phyloP scores from a whole-genome alignment of 2,888 invertebrate species.

The Pristionchus maxplancki region DNA sequence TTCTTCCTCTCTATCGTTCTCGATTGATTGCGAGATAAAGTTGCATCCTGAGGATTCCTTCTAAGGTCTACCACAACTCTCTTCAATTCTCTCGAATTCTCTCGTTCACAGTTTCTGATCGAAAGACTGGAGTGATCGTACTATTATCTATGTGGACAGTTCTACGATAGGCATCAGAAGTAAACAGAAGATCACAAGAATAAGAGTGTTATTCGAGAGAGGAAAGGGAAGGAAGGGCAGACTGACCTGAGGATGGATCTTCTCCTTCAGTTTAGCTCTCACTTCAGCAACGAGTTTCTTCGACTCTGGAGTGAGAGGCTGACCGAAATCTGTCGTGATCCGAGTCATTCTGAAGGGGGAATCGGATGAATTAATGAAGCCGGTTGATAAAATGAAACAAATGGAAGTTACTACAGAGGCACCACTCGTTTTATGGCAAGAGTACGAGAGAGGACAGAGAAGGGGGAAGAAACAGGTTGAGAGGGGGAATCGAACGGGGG shows the following conservation, averaged over 20 bases:
- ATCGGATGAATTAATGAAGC: not conserved
- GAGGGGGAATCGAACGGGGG: constrained; percentile 7
- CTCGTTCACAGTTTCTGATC: not conserved
- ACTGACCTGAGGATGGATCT: constrained; percentile 72
- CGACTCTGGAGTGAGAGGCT: constrained; percentile 69
- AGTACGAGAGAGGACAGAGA: constrained; percentile 40
- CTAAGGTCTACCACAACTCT: not conserved
- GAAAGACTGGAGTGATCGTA: not conserved
- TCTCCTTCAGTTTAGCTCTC: constrained; percentile 67
- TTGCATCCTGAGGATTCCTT: constrained; percentile 3
- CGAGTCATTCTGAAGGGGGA: constrained; percentile 54
- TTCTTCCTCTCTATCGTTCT: not conserved
- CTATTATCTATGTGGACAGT: not conserved
- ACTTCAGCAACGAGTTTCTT: constrained; percentile 71
- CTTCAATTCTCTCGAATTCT: not conserved
- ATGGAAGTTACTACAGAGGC: not conserved
- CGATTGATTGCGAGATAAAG: constrained; percentile 27
- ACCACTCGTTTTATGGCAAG: constrained; percentile 1
- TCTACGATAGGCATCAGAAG: not conserved
- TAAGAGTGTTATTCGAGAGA: not conserved
- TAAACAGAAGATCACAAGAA: not conserved
- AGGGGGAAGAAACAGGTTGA: not conserved
- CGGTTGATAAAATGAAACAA: not conserved
- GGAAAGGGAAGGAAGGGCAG: no score
- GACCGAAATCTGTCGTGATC: constrained; percentile 67